These are phyloP conservation scores for Drosophila tsacasi DNA, from an alignment of 1,140 invertebrate species.

Conservation along the genomic window DNA sequence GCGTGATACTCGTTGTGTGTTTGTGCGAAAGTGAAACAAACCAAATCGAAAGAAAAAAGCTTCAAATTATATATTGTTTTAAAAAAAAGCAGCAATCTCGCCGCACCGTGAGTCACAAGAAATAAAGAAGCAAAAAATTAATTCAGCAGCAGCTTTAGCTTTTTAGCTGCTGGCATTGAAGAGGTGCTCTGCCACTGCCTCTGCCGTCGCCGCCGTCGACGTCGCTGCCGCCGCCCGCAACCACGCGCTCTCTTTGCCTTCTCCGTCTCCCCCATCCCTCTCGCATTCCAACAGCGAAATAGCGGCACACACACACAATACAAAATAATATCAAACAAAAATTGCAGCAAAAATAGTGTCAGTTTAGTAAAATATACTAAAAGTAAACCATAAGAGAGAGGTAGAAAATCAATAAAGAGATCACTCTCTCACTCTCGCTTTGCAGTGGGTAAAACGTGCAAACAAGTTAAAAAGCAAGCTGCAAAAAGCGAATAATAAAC, in stretches of 20 bases:
- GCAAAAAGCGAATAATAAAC: slow-evolving; percentile 51
- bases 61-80: slow-evolving; percentile 43
- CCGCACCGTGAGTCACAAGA: slow-evolving; percentile 31
- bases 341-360: slow-evolving; percentile 32
- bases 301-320: slow-evolving; percentile 27
- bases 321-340: slow-evolving; percentile 70
- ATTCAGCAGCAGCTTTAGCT: slow-evolving; percentile 55
- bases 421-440: slow-evolving; percentile 16
- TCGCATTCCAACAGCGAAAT: slow-evolving; percentile 12
- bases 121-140: slow-evolving; percentile 25
- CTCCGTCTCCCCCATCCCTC: slow-evolving; percentile 2
- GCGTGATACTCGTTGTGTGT: slow-evolving; percentile 20
- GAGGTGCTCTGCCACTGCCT: slow-evolving; percentile 48
- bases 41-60: slow-evolving; percentile 40
- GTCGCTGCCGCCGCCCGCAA: slow-evolving; percentile 39
- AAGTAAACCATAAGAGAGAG: slow-evolving; percentile 18
- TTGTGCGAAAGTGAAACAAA: slow-evolving; percentile 56
- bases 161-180: slow-evolving; percentile 69
- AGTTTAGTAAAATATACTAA: slow-evolving; percentile 26
- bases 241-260: slow-evolving; percentile 30
- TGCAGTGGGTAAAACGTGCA: slow-evolving; percentile 60
- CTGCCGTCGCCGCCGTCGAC: slow-evolving; percentile 15
- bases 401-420: slow-evolving; percentile 74
- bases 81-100: slow-evolving; percentile 3
- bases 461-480: slow-evolving; percentile 62